Percentiles rank a stretch among this genome's conserved stretches.
Conservation (phyloP, 2,797 vertebrate genomes). For the Esox masquinongy region DNA sequence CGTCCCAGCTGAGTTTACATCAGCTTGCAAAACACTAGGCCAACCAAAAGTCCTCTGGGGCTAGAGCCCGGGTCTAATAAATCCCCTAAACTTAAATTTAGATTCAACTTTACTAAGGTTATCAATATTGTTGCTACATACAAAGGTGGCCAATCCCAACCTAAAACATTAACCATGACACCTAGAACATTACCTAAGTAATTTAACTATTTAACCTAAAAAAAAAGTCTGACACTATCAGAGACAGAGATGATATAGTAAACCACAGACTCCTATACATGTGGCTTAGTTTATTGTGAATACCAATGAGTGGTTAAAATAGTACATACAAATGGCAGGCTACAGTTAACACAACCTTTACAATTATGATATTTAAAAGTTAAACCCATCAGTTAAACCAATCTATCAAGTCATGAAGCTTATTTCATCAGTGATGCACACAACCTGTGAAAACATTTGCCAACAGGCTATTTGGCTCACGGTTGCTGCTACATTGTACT, state of each 20-base stretch:
- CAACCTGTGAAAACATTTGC: conserved; percentile 16
- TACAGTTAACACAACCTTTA: conserved; percentile 72
- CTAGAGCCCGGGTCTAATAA: too few species aligned
- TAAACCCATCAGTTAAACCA: conserved; percentile 60
- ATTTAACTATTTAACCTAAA: too few species aligned
- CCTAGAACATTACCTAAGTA: not conserved
- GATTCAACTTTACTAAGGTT: too few species aligned
- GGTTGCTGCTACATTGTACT: conserved; percentile 51
- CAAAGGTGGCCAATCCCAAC: not conserved
- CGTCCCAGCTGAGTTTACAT: too few species aligned
- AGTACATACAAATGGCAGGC: conserved; percentile 76
- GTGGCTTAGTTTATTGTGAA: conserved; percentile 82
- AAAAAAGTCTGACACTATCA: not conserved
- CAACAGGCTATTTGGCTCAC: conserved; percentile 61
- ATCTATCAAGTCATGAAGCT: not conserved
- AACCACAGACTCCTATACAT: conserved; percentile 60
- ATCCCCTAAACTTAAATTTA: too few species aligned
- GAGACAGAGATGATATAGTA: not conserved
- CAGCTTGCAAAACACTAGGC: too few species aligned
- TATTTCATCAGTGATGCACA: conserved; percentile 53
- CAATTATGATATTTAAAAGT: conserved; percentile 61
- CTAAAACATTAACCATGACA: too few species aligned
- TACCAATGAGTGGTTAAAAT: conserved; percentile 78
- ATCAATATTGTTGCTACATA: too few species aligned
- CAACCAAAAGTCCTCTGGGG: too few species aligned